Conservation (phyloP, 2,888 invertebrate genomes). For the Synanthedon tipuliformis region DNA sequence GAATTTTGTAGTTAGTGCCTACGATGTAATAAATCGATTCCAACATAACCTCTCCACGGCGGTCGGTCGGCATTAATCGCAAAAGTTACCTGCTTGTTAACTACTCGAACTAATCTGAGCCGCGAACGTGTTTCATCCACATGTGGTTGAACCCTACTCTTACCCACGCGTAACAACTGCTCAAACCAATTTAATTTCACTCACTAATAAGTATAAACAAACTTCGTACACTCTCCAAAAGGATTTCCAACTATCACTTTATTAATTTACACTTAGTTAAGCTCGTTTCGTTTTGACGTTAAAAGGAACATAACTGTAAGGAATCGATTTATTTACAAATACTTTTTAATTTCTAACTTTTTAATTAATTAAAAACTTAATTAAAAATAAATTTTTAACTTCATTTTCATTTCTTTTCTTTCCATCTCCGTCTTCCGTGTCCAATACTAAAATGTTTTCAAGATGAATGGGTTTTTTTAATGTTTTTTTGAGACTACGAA, state of each 20-base stretch:
- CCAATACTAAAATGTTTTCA: no score
- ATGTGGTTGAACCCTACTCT: slow-evolving; percentile 12
- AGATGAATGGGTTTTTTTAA: no score
- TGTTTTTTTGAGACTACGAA: no score
- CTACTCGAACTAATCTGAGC: slow-evolving; percentile 28
- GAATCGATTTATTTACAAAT: no score
- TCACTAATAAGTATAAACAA: background rate
- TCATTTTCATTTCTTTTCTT: no score
- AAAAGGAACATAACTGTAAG: background rate
- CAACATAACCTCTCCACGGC: slow-evolving; percentile 8
- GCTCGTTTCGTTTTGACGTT: background rate
- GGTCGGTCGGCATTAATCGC: slow-evolving; percentile 29
- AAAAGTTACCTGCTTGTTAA: slow-evolving; percentile 35
- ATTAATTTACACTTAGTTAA: background rate
- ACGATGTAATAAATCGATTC: slow-evolving; percentile 21
- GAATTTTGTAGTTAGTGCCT: background rate
- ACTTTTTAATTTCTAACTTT: no score
- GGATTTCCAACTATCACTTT: background rate
- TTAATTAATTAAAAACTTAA: no score
- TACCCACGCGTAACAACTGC: slow-evolving; percentile 1
- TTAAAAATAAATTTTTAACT: no score
- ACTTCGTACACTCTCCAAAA: background rate
- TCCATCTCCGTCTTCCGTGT: no score
- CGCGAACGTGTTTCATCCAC: slow-evolving; percentile 16
- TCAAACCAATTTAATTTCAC: background rate